Evolutionary conservation across 2,888 invertebrate genomes (phyloP).

Genomic region (Hemicrepidius hirtus): DNA sequence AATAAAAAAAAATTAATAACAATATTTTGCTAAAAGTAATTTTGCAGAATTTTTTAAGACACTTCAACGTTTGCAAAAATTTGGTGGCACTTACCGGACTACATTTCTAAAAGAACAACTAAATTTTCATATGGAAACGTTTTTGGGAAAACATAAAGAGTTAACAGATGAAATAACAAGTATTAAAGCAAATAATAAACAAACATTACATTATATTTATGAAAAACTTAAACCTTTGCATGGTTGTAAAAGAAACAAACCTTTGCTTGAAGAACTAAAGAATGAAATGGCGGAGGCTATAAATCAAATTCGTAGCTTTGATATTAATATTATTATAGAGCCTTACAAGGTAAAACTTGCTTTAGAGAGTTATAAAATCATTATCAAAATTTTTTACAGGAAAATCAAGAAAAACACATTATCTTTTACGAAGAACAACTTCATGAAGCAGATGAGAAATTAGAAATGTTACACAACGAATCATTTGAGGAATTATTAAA

Average conservation of each 20-base stretch:
- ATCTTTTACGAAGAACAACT: neutral
- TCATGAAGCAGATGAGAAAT: neutral
- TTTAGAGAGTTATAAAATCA: neutral
- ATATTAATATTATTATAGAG: constrained; percentile 18
- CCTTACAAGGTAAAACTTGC: constrained; percentile 24
- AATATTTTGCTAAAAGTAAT: too few species aligned
- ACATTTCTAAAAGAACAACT: neutral
- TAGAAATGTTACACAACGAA: neutral
- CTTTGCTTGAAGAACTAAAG: constrained; percentile 60
- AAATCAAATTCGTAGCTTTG: constrained; percentile 33
- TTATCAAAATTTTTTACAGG: constrained; percentile 23
- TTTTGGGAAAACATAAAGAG: constrained; percentile 11
- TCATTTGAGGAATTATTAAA: constrained; percentile 14
- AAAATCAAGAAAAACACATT: constrained; percentile 1
- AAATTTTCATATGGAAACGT: neutral
- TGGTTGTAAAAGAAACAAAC: constrained; percentile 64
- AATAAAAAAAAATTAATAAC: neutral
- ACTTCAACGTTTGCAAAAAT: neutral
- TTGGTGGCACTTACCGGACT: neutral
- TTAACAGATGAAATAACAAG: neutral
- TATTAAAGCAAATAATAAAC: neutral
- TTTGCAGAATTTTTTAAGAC: neutral
- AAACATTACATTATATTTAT: constrained; percentile 51
- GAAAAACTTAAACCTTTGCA: constrained; percentile 63
- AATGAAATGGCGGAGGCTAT: constrained; percentile 54